These are phyloP conservation scores for Callosobruchus maculatus DNA, from an alignment of 2,888 invertebrate genomes.

Conservation along the genomic window DNA sequence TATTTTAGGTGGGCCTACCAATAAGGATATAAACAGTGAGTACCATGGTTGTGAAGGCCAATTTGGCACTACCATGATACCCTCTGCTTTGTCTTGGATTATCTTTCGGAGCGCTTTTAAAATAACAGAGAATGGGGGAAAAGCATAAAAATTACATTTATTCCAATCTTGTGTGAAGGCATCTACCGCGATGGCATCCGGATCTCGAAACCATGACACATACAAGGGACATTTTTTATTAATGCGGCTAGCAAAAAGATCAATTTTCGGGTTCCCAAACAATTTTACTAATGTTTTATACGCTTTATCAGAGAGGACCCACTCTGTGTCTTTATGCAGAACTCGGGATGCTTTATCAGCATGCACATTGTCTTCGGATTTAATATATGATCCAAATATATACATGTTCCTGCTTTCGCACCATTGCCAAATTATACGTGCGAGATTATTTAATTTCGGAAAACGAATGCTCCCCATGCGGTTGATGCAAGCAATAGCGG, in stretches of 20 bases:
- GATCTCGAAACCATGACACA: conserved; percentile 29
- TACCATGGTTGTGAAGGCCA: no score
- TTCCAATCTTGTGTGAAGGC: no score
- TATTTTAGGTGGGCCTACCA: no score
- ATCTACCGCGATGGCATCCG: no score
- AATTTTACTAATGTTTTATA: conserved; percentile 3
- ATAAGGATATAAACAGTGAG: no score
- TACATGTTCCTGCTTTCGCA: no score
- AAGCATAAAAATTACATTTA: no score
- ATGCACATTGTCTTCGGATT: conserved; percentile 9
- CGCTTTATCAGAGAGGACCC: no score
- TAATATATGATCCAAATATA: conserved; percentile 16
- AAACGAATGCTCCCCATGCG: no score
- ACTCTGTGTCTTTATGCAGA: no score
- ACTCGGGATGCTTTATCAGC: conserved; percentile 9
- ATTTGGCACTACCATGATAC: conserved; percentile 1
- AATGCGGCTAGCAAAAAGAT: conserved; percentile 15
- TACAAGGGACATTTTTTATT: conserved; percentile 28
- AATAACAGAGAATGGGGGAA: conserved; percentile 7
- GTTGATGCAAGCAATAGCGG: no score
- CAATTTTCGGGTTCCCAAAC: conserved; percentile 12
- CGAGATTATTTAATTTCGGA: neutral
- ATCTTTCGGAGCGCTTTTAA: neutral
- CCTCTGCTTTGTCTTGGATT: conserved; percentile 1
- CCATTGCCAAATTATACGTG: conserved; percentile 5